A percentile compares a stretch with the other conserved stretches of the same genome.
Conservation (phyloP, 1,140 invertebrate species). For the Sesamia nonagrioides region DNA sequence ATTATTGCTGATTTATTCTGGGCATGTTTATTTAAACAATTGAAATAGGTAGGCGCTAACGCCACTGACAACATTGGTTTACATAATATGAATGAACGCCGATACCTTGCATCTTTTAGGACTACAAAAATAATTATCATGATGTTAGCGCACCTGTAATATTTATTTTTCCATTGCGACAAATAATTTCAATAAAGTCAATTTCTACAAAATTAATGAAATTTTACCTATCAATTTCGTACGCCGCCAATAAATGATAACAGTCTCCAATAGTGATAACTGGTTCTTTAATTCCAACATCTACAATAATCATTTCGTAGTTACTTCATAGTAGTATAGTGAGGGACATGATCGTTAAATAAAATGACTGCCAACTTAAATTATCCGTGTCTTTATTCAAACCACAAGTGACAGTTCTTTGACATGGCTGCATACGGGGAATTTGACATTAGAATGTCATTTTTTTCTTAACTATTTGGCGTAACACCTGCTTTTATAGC, state of each 20-base stretch:
- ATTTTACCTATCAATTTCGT: neutral
- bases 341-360: neutral
- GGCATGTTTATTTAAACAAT: neutral
- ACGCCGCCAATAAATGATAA: conserved; percentile 2
- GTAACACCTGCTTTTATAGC: too few relatives aligned
- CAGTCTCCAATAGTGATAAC: neutral
- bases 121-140: neutral
- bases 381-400: too few relatives aligned
- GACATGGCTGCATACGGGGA: too few relatives aligned
- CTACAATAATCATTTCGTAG: neutral
- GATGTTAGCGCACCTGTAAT: neutral
- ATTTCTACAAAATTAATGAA: neutral
- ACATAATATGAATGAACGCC: neutral
- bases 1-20: conserved; percentile 29
- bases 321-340: neutral
- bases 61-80: neutral
- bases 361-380: too few relatives aligned
- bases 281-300: neutral
- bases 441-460: too few relatives aligned
- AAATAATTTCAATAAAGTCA: neutral
- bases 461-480: too few relatives aligned
- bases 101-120: neutral
- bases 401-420: too few relatives aligned
- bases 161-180: neutral
- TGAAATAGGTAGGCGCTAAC: neutral